These are phyloP conservation scores for Sebastes hubbsi DNA, from an alignment of 2,797 vertebrate species.

Conservation along the genomic window DNA sequence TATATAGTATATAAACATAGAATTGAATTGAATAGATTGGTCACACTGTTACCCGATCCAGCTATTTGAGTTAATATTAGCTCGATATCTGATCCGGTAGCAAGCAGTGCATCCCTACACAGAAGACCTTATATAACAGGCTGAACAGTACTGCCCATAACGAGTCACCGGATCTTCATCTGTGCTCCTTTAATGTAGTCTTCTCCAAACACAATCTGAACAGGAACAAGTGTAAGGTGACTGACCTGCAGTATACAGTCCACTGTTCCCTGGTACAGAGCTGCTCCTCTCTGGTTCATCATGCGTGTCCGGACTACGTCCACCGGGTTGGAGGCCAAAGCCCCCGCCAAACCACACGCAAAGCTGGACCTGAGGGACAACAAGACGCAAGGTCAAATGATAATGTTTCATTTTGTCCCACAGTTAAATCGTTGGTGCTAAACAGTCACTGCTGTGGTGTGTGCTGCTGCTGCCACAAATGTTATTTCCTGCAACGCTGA, in stretches of 20 bases:
- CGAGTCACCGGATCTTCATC: background rate
- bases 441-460: background rate
- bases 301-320: constrained; percentile 95
- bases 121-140: background rate
- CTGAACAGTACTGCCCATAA: background rate
- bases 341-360: constrained; percentile 92
- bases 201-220: background rate
- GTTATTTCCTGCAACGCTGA: background rate
- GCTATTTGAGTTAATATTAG: too few relatives aligned
- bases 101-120: background rate
- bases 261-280: constrained; percentile 92
- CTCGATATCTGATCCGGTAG: too few relatives aligned
- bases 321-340: constrained; percentile 94
- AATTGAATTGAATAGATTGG: too few relatives aligned
- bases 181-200: background rate
- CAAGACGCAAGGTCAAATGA: background rate
- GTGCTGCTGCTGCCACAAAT: background rate
- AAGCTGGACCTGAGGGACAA: constrained; percentile 89
- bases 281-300: constrained; percentile 96
- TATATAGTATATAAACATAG: too few relatives aligned
- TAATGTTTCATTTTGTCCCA: background rate
- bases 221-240: background rate
- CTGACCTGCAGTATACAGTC: constrained; percentile 88
- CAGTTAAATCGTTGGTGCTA: background rate
- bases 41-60: too few relatives aligned